Evolutionary conservation across 2,113 vertebrate species (phyloP), one percentile per base, ranked within the genome.

Genomic region (Notothenia coriiceps): DNA sequence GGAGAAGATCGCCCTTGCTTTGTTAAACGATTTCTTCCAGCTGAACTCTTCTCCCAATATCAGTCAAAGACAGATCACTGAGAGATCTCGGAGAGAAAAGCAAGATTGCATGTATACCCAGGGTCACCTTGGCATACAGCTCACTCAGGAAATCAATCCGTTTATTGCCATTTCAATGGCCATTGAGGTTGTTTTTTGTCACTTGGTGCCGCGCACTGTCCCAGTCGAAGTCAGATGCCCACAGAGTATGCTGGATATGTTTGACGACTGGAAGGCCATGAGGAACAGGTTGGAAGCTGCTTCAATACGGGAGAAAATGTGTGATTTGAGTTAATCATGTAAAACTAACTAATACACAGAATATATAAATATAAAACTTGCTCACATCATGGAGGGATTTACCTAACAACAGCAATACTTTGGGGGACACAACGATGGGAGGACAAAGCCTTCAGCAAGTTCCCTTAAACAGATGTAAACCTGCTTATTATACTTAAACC

Each of bases 1-100:
- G 91, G 77, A 88, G 88, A 91, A 90, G 89, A 88, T 86, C 12
- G 82, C 73, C 89, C 89, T 91, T 85, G 89, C 88, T 90, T 91
- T 89, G 85, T 92, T 92, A 92, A 94, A 94, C 57, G 87, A 92
- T 94, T 95, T 94, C 84, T 94, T 96, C 91, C 86, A 81, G 87
- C 18, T 93, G 89, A 94, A 90, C 88, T 94, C 82, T 88, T 86
- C 84, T 77, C 51, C 71, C 83, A 61, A 88, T 90, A 90, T 91
- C 72, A 88, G 81, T 80, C 82, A 72, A 71, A 80, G 75, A 77
- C 40, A 83, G 74, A 88, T 76, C 66, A 68, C 78, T 22, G 73
- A 57, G 84, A 78, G 47, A 89, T 73, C 72, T 71, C 44, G 25
- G 66, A 68, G 63, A 76, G 72, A 70, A 84, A 85, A 82, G 33